These are phyloP conservation scores for Chlamydotis undulata DNA, from an alignment of 2,113 vertebrate species.

Conservation along the genomic window DNA sequence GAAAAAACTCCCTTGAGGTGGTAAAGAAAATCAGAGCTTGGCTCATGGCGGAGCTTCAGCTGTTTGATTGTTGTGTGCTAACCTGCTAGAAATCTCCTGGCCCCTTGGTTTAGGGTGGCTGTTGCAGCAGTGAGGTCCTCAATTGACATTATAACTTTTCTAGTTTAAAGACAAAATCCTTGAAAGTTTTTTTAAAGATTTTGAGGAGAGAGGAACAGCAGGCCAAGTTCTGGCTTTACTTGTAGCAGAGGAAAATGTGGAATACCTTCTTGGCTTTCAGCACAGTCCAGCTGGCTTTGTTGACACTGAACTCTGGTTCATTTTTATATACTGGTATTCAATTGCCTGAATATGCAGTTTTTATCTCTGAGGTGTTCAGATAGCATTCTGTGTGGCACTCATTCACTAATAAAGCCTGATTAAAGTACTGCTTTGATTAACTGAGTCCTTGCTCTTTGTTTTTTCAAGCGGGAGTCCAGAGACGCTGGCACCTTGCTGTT, in stretches of 20 bases:
- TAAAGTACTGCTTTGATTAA: background rate
- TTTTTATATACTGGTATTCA: background rate
- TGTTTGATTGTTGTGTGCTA: background rate
- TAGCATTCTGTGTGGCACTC: background rate
- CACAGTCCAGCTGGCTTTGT: background rate
- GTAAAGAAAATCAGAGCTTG: background rate
- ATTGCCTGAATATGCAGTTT: background rate
- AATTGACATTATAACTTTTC: background rate
- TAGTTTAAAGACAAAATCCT: background rate
- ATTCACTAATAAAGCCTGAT: constrained; percentile 1
- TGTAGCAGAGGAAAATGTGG: background rate
- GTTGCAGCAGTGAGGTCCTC: background rate
- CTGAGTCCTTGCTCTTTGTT: background rate
- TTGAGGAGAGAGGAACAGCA: background rate
- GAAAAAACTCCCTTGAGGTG: background rate
- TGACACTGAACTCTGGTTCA: background rate
- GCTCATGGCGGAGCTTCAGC: background rate
- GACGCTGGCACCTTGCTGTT: background rate
- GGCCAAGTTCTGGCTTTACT: background rate
- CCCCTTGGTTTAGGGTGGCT: background rate
- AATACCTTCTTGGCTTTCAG: background rate
- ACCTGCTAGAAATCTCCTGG: background rate
- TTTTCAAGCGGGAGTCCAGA: background rate
- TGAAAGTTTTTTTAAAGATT: background rate
- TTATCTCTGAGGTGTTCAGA: background rate